Base-by-base conservation (phyloP, 2,113 vertebrate species). In the Lampris megalopsis region DNA sequence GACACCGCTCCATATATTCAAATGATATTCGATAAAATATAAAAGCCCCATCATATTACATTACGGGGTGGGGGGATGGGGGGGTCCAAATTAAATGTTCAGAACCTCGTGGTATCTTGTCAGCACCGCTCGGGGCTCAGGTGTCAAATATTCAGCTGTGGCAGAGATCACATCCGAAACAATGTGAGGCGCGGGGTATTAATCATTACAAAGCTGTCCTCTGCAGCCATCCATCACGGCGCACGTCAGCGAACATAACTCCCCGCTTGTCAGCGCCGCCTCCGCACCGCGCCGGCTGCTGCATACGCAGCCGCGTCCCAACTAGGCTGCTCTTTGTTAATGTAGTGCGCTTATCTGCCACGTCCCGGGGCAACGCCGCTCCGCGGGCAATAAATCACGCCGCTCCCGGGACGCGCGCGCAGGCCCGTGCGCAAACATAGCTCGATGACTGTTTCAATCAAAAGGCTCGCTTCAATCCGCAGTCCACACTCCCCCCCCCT, bases 371-470 rank as follows among this genome's bases (percentile, higher is more conserved):
- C 88, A 71, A 64, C 86, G 81, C 85, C 85, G 81, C 77, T 82
- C 68, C 9, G 48, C 36, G 75, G 82, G 83, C 87, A 77, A 93
- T 93, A 92, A 92, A 92, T 91, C 89, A 89, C 64, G 78, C 71
- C 75, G 80, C 66, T 79, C 74, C 87, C 79, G 84, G 80, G 24
- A 24, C 24, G 77, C 73, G 71, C 73, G 81, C 77, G 80, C 57
- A 42, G 41, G 66, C 80, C 70, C 67, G 73, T 83, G 84, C 90
- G 86, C 79, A 77, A 89, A 84, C 65, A 77, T 71, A 80, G 82
- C 73, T 49, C 83, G 81, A 69, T 85, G 79, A 89, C 87, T 82
- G 82, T 85, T 80, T 87, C 79, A 62, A 85, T 74, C 76, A 79
- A 81, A 73, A 73, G 56, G 61, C 66, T 57, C 36, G 67, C 57